These are phyloP conservation scores for Pseudoips prasinana DNA, from an alignment of 2,888 invertebrate species.

Conservation along the genomic window DNA sequence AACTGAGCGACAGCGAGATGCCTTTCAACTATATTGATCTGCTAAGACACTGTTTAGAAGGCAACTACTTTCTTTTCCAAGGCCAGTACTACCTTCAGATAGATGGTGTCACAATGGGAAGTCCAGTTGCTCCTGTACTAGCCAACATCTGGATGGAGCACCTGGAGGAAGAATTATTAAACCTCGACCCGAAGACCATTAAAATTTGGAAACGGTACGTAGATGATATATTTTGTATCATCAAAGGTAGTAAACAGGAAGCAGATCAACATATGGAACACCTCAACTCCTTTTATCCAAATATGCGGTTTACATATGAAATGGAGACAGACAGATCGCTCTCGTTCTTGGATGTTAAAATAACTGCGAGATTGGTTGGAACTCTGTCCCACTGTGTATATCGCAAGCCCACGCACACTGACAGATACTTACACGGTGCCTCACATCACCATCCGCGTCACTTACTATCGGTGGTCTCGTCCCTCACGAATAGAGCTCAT, in stretches of 20 bases:
- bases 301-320: constrained; percentile 1
- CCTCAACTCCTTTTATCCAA: neutral
- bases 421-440: no score
- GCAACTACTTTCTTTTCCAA: neutral
- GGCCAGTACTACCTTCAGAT: neutral
- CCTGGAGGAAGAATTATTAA: neutral
- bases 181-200: neutral
- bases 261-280: neutral
- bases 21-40: constrained; percentile 1
- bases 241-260: neutral
- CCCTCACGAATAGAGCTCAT: no score
- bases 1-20: neutral
- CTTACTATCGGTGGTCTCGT: no score
- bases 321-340: constrained; percentile 1
- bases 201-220: neutral
- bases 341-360: constrained; percentile 2
- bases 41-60: neutral
- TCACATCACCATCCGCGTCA: no score
- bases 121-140: neutral
- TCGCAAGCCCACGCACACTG: constrained; percentile 1
- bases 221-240: neutral
- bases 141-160: no score
- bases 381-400: constrained; percentile 1
- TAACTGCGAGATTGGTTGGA: constrained; percentile 1
- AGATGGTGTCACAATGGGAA: neutral